Evolutionary conservation across 2,888 invertebrate genomes (phyloP).

Genomic region (Nephrotoma flavescens): DNA sequence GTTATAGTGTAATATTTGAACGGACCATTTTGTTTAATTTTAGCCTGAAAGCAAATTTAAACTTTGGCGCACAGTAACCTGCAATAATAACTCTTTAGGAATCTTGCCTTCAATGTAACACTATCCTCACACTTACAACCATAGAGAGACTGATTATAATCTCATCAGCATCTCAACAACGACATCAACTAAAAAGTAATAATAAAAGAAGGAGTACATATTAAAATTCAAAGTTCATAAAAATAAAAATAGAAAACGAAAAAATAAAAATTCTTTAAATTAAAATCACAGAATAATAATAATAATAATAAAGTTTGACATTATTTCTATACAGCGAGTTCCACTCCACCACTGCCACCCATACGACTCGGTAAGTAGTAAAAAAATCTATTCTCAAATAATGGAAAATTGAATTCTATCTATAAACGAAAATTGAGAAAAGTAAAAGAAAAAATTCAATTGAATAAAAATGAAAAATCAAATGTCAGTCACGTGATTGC

Average conservation of each 20-base stretch:
- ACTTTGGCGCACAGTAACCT: too few species aligned
- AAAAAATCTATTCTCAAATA: not conserved
- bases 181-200: not conserved
- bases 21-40: too few species aligned
- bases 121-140: not conserved
- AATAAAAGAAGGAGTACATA: not conserved
- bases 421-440: not conserved
- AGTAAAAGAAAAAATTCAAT: not conserved
- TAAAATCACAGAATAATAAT: not conserved
- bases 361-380: not conserved
- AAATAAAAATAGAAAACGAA: not conserved
- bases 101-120: not conserved
- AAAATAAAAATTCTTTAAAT: not conserved
- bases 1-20: too few species aligned
- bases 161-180: not conserved
- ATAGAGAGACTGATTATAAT: not conserved
- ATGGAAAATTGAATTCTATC: not conserved
- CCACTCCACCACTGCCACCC: not conserved
- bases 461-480: not conserved
- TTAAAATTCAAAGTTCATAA: not conserved
- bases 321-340: not conserved
- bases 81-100: too few species aligned
- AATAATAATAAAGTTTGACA: not conserved
- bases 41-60: too few species aligned
- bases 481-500: constrained; percentile 4